Evolutionary conservation across 2,113 vertebrate species (phyloP).

Genomic region (Coptodon bakossiorum): DNA sequence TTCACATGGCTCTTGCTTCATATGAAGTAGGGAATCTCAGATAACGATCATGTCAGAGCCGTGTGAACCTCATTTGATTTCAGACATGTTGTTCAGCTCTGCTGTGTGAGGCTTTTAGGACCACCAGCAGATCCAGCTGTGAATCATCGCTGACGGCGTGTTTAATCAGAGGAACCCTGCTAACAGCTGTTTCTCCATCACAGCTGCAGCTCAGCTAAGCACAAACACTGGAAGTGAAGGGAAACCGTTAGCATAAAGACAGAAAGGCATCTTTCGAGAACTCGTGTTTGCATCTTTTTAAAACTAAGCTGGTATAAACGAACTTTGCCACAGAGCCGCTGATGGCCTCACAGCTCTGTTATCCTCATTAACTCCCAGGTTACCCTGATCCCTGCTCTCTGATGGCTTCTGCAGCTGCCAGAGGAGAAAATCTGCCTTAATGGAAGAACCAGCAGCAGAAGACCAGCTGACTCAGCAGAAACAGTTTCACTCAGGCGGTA

Average conservation of each 20-base stretch:
- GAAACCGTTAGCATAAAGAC: not conserved
- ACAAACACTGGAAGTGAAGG: not conserved
- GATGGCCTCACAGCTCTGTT: not conserved
- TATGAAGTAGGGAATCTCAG: not conserved
- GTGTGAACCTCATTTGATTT: not conserved
- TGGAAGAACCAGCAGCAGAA: not conserved
- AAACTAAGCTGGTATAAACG: not conserved
- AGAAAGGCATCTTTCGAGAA: not conserved
- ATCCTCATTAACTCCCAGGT: not conserved
- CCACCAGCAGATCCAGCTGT: not conserved
- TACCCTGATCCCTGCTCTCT: not conserved
- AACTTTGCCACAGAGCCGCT: not conserved
- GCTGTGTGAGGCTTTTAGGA: not conserved
- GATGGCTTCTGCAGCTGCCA: not conserved
- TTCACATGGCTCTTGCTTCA: not conserved
- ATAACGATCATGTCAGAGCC: not conserved
- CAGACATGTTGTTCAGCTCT: not conserved
- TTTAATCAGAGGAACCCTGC: not conserved
- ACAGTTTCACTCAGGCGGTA: not conserved
- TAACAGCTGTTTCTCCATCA: not conserved
- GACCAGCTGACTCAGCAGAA: not conserved
- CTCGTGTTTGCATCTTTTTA: not conserved
- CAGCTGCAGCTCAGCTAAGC: not conserved
- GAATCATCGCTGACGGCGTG: not conserved
- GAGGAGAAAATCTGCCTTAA: not conserved